Base-by-base conservation (phyloP, 1,140 invertebrate species). In the Procambarus virginalis region DNA sequence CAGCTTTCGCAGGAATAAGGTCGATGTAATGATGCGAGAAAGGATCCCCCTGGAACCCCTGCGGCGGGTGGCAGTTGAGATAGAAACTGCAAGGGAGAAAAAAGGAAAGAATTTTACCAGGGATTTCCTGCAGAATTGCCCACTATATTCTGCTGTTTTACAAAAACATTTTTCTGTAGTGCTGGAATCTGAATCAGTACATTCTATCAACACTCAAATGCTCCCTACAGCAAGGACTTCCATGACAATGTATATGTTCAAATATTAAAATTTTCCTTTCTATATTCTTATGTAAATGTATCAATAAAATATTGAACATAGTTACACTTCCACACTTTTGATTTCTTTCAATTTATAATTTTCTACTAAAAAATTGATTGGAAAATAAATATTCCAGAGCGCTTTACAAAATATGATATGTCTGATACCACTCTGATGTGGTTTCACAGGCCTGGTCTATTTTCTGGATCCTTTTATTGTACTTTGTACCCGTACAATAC, bases 51-150 rank as follows among this genome's bases (percentile, higher is more conserved):
- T 60, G 22, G 48, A 51, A 46, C 68, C 34, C 46, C 82, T 22
- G 82, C 46, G 1, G 49, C 60, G 46, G 82, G 68, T 46, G 76
- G 84, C 76, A 49, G 73, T 49, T 77, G 58, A 75, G 75, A 51
- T 34, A 86, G 76, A 49, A 60, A 86, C 84, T 86, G 84, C 84
- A 86, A 86, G 51, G 82, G 68, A 84, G 76, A 79, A 55, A 86
- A 79, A 60, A 86, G 77, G 51, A 46, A 34, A 48, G 51, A 76
- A n/a, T 79, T 86, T 86, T 84, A 84, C 68, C 70, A 84, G 58
- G 48, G 64, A 75, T 12, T n/a, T 34, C 68, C 68, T 73, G 68
- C 68, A 73, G 22, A 34, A 73, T 34, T 73, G 68, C 68, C 68
- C 68, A 73, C 20, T 34, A 73, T 34, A 73, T 22, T 55, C n/a